Conservation (phyloP, 2,888 invertebrate genomes). For the Mamestra brassicae region DNA sequence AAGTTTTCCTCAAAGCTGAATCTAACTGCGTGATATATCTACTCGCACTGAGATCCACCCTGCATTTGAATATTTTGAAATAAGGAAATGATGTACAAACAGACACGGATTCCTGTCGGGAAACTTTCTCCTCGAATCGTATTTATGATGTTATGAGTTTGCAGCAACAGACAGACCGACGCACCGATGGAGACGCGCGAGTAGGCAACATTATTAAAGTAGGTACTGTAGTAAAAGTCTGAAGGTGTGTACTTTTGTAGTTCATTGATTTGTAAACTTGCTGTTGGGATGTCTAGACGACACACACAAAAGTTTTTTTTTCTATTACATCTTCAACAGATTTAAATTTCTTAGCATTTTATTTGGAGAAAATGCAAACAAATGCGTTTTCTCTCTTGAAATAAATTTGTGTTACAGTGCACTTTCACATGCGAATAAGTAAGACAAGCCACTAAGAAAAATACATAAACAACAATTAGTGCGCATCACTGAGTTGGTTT, state of each 20-base stretch:
- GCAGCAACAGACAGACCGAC: constrained; percentile 68
- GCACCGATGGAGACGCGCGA: constrained; percentile 51
- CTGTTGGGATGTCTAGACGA: constrained; percentile 32
- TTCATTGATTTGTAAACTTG: constrained; percentile 41
- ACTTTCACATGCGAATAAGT: constrained; percentile 16
- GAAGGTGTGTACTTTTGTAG: constrained; percentile 34
- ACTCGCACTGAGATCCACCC: constrained; percentile 70
- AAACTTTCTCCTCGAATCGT: constrained; percentile 79
- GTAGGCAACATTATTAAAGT: constrained; percentile 59
- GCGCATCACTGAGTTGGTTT: constrained; percentile 66
- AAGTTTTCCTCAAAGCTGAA: constrained; percentile 85
- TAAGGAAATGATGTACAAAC: constrained; percentile 83
- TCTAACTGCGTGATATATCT: constrained; percentile 77
- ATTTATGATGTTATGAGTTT: constrained; percentile 77
- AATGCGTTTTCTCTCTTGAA: neutral
- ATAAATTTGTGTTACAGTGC: constrained; percentile 25
- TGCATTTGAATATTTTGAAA: constrained; percentile 81
- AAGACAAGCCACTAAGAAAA: constrained; percentile 11
- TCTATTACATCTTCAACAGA: constrained; percentile 10
- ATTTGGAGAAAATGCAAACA: neutral
- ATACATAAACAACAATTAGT: constrained; percentile 51
- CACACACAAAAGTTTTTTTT: constrained; percentile 9
- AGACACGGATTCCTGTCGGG: constrained; percentile 77
- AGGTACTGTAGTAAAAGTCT: constrained; percentile 39
- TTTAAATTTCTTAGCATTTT: constrained; percentile 2